A percentile compares a stretch with the other conserved stretches of the same genome.
Evolutionary conservation across 2,113 vertebrate genomes (phyloP).

Genomic region (Tichodroma muraria): DNA sequence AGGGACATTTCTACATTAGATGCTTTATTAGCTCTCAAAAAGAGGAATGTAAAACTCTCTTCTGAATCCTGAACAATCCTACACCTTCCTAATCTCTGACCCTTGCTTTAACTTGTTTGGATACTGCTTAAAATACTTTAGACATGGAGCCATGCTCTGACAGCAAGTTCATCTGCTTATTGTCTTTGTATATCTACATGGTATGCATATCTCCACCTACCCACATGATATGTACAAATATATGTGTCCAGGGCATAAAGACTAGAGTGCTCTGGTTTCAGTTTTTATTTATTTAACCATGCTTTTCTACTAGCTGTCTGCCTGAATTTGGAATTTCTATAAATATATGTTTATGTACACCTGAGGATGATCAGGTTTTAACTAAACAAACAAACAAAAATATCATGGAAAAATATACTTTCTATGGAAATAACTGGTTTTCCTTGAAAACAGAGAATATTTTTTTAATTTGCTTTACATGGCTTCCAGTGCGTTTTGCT

Average conservation of each 20-base stretch:
- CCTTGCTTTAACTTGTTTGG: background rate
- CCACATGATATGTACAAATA: background rate
- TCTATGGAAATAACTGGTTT: background rate
- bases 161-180: background rate
- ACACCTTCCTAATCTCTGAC: background rate
- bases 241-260: background rate
- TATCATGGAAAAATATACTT: rapidly evolving
- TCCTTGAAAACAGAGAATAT: background rate
- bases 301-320: background rate
- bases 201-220: background rate
- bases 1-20: background rate
- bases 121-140: background rate
- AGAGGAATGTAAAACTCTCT: background rate
- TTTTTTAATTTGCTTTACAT: rapidly evolving
- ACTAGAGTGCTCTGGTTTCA: background rate
- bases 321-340: background rate
- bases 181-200: background rate
- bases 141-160: rapidly evolving
- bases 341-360: background rate
- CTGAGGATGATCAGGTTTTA: background rate
- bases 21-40: background rate
- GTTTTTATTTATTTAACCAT: background rate
- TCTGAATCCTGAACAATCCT: background rate
- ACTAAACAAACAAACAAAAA: background rate
- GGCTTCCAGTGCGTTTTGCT: background rate